A percentile compares a stretch with the other conserved stretches of the same genome.
Evolutionary conservation across 2,113 vertebrate genomes (phyloP).

Genomic region (Megaptera novaeangliae): DNA sequence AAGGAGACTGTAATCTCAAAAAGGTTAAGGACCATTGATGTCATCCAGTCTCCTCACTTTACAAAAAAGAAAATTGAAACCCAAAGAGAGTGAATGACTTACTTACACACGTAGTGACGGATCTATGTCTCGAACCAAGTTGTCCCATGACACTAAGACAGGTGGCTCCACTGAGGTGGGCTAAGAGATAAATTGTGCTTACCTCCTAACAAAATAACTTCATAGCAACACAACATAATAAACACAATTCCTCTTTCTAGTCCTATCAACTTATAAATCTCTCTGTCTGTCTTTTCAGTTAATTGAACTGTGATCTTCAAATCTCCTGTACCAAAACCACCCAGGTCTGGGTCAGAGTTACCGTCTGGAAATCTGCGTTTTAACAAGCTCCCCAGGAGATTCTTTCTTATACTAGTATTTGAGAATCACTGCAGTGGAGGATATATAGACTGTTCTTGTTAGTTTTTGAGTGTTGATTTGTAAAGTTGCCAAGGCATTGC

Average conservation of each 20-base stretch:
- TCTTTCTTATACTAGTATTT: not conserved
- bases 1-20: not conserved
- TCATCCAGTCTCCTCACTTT: not conserved
- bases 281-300: not conserved
- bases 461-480: slow-evolving; percentile 37
- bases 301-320: not conserved
- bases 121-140: not conserved
- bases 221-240: not conserved
- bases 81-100: not conserved
- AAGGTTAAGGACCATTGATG: not conserved
- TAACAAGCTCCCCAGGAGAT: not conserved
- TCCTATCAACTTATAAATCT: not conserved
- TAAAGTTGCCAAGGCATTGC: slow-evolving; percentile 40
- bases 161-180: not conserved
- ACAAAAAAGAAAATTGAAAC: not conserved
- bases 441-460: not conserved
- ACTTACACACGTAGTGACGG: rapidly evolving
- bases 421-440: not conserved
- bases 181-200: not conserved
- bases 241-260: not conserved
- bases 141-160: not conserved
- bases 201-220: not conserved
- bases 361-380: not conserved
- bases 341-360: not conserved
- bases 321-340: not conserved